phyloP scores from a whole-genome alignment of 2,113 vertebrate species.

The Cheilinus undulatus region DNA sequence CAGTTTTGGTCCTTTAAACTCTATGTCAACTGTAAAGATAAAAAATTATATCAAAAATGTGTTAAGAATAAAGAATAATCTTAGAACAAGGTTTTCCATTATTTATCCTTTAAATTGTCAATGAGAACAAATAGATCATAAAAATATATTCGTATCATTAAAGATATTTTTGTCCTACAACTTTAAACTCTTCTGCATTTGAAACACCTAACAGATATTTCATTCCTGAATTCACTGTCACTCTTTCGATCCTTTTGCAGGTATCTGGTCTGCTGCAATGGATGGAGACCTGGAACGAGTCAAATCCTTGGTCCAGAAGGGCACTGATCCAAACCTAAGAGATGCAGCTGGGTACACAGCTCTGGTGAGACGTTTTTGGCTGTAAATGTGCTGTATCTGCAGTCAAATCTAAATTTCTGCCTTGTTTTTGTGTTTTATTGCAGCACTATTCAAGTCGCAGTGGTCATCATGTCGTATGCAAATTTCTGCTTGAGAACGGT shows the following conservation, averaged over 20 bases:
- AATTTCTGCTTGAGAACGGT: slow-evolving; percentile 69
- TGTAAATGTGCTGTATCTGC: background rate
- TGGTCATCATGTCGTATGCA: slow-evolving; percentile 79
- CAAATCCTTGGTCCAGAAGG: slow-evolving; percentile 82
- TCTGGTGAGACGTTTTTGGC: slow-evolving; percentile 78
- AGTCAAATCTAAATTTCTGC: background rate
- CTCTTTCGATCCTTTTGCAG: no score
- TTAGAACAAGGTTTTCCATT: slow-evolving; percentile 86
- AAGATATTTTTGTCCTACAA: background rate
- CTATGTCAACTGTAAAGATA: no score
- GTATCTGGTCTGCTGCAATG: slow-evolving; percentile 93
- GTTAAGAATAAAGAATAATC: no score
- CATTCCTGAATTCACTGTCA: background rate
- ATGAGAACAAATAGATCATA: no score
- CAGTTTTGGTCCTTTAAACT: no score
- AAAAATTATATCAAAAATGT: no score
- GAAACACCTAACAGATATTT: background rate
- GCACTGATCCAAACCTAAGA: slow-evolving; percentile 82
- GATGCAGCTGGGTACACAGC: slow-evolving; percentile 90
- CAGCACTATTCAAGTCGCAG: slow-evolving; percentile 94
- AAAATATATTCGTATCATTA: no score
- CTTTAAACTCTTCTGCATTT: background rate
- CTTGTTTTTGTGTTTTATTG: slow-evolving; percentile 10
- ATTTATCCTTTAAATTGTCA: no score
- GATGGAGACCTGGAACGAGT: slow-evolving; percentile 87